Percentiles rank a stretch among this genome's conserved stretches.
Evolutionary conservation across 2,797 vertebrate species (phyloP).

Genomic region (Anniella stebbinsi): DNA sequence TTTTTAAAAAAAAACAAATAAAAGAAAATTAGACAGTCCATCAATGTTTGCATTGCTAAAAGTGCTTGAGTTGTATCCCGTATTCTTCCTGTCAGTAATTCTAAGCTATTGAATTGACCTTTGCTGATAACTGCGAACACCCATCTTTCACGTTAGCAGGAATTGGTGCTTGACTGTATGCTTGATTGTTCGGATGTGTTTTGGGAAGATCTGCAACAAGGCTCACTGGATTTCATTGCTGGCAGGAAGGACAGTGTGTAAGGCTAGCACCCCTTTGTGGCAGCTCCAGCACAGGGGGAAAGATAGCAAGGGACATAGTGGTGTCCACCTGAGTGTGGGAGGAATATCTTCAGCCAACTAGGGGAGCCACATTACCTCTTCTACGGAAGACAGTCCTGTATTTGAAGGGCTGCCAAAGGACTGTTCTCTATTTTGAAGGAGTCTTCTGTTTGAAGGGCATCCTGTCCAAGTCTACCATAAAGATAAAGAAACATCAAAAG

Average conservation of each 20-base stretch:
- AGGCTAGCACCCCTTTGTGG: background rate
- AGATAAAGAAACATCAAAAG: too few species aligned
- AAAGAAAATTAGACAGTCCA: conserved; percentile 4
- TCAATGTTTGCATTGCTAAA: conserved; percentile 12
- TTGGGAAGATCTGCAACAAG: background rate
- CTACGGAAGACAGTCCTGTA: background rate
- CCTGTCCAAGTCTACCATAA: too few species aligned
- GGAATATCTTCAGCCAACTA: background rate
- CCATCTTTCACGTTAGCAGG: background rate
- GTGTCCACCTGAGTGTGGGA: background rate
- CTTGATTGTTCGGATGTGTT: background rate
- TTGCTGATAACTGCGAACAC: background rate
- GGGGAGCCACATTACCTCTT: background rate
- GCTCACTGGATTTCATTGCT: background rate
- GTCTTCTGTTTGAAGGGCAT: too few species aligned
- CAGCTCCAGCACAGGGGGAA: background rate
- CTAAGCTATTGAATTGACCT: conserved; percentile 1
- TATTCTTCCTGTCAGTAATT: background rate
- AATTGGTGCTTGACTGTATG: background rate
- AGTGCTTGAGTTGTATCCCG: background rate
- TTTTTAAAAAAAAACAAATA: background rate
- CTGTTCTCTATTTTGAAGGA: background rate
- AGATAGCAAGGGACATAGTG: background rate
- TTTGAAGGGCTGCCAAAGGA: background rate
- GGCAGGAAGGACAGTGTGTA: background rate